Evolutionary conservation across 1,140 invertebrate genomes (phyloP), one percentile per base, ranked within the genome.

Genomic region (Cydia splendana): DNA sequence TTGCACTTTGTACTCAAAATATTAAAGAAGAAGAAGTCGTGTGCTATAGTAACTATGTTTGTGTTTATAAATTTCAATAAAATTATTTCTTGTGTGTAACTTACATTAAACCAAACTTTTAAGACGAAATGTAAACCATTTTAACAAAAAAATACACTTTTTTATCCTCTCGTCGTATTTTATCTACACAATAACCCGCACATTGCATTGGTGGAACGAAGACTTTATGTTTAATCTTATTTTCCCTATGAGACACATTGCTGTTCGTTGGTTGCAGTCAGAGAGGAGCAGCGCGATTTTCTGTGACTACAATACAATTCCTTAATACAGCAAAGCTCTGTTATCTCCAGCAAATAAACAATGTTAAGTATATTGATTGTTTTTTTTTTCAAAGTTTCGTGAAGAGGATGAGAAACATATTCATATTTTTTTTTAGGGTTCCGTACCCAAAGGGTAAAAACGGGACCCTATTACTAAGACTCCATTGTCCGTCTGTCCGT

Each of bases 121-220:
- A 7, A 42, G 9, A 42, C 1, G 2, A 9, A 42, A 42, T 42
- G 12, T 48, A 48, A 45, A 45, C 45, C 12, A 48, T 48, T 48
- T 48, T 15, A 42, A 42, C 9, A 9, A 4, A 48, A 42, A 48
- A 48, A 48, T 13, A 12, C 12, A 48, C 45, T 15, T 48, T 48
- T 48, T 48, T 42, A 42, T 7, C 12, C 12, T 13, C 45, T 48
- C 45, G 3, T 48, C 13, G 45, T 48, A 48, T 48, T 48, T 91
- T 91, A 90, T 91, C 88, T 89, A 87, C 87, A 85, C 87, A 88
- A 87, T 88, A 62, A 62, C 24, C 57, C 57, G 2, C 57, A 12
- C 18, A 62, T 62, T 62, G 57, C 57, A 24, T 62, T 62, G 53
- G 53, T 57, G 53, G 53, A 57, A 57, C 20, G 12, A 42, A 45